Evolutionary conservation across 92 coral and sea anemone genomes (phyloP).

Genomic region (Zoanthus sansibaricus): DNA sequence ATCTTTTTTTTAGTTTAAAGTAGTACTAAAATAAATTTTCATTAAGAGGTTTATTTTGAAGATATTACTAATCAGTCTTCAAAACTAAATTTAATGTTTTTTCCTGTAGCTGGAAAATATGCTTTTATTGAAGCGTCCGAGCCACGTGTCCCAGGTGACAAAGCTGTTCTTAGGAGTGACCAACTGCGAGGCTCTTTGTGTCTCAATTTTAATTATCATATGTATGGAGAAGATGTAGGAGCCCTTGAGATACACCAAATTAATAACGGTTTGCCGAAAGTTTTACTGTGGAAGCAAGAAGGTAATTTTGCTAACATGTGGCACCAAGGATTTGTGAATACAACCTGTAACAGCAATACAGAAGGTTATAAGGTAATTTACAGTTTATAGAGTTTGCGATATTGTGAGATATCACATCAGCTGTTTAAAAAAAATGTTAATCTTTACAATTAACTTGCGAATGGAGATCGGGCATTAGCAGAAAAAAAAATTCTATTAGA

Average conservation of each 20-base stretch:
- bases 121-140: conserved; percentile 90
- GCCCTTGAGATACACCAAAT: conserved; percentile 72
- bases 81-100: too few relatives aligned
- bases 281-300: conserved; percentile 78
- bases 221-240: conserved; percentile 88
- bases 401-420: too few relatives aligned
- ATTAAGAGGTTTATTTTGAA: too few relatives aligned
- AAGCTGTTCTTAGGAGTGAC: conserved; percentile 74
- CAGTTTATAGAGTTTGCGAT: too few relatives aligned
- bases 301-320: conserved; percentile 90
- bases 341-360: conserved; percentile 29
- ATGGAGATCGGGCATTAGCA: too few relatives aligned
- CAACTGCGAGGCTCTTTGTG: conserved; percentile 74
- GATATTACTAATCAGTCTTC: too few relatives aligned
- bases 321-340: conserved; percentile 72
- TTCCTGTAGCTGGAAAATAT: conserved; percentile 55
- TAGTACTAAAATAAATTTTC: too few relatives aligned
- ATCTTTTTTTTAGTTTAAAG: too few relatives aligned
- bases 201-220: conserved; percentile 89
- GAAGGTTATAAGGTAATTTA: conserved; percentile 35
- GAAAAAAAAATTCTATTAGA: too few relatives aligned
- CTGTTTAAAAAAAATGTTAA: too few relatives aligned
- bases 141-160: conserved; percentile 82
- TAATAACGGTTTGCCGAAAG: conserved; percentile 69
- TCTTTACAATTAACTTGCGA: too few relatives aligned